phyloP scores from a whole-genome alignment of 1,140 invertebrate genomes.

The Atta colombica region DNA sequence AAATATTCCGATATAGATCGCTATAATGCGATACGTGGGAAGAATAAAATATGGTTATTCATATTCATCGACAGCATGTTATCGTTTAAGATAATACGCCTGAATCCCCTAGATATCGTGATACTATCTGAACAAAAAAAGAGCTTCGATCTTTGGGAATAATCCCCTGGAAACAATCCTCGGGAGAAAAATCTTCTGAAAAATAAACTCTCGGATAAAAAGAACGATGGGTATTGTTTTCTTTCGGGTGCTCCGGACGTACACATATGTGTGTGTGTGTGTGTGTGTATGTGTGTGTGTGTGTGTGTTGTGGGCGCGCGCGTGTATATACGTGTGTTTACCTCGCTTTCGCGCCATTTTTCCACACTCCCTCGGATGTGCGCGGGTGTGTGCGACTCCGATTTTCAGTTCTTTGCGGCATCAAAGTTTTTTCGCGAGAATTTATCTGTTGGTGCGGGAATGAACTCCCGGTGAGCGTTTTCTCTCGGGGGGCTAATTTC shows the following conservation, averaged over 20 bases:
- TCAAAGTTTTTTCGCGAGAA: constrained; percentile 54
- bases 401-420: constrained; percentile 56
- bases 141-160: constrained; percentile 9
- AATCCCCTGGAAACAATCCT: constrained; percentile 33
- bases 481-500: constrained; percentile 58
- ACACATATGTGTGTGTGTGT: too few species aligned
- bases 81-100: constrained; percentile 18
- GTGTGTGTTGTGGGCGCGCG: too few species aligned
- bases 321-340: neutral
- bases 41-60: constrained; percentile 19
- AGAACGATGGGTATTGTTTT: constrained; percentile 57
- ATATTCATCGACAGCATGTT: constrained; percentile 25
- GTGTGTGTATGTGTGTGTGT: too few species aligned
- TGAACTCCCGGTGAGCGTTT: constrained; percentile 35
- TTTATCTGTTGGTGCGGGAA: constrained; percentile 50
- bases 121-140: constrained; percentile 12
- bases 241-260: neutral
- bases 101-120: neutral
- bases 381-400: constrained; percentile 20
- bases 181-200: constrained; percentile 43
- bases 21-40: too few species aligned
- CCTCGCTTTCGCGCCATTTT: constrained; percentile 19
- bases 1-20: constrained; percentile 1
- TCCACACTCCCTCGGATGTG: neutral
- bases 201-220: constrained; percentile 37